Percentiles rank a stretch among this genome's conserved stretches.
Conservation (phyloP, 2,888 invertebrate species). For the Cephonodes hylas region DNA sequence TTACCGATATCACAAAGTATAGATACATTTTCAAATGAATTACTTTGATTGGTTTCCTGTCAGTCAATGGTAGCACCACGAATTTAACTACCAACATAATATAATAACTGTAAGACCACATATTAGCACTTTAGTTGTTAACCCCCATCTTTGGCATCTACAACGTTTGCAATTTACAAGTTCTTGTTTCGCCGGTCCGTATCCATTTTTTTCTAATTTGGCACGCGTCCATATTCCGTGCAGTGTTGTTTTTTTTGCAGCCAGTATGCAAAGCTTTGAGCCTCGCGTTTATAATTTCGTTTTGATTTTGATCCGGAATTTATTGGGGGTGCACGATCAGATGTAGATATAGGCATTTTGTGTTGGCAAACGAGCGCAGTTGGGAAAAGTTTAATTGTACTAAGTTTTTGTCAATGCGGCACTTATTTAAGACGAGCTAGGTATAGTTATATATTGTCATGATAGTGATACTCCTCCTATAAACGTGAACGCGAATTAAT, state of each 20-base stretch:
- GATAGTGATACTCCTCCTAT: too few species aligned
- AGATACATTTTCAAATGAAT: too few species aligned
- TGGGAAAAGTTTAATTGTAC: too few species aligned
- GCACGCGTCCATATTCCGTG: conserved; percentile 11
- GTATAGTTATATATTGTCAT: too few species aligned
- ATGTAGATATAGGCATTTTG: neutral
- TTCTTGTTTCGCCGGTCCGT: neutral
- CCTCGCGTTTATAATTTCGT: neutral
- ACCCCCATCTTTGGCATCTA: neutral
- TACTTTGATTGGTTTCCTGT: too few species aligned
- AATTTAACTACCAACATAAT: too few species aligned
- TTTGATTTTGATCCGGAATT: neutral
- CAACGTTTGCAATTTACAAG: neutral
- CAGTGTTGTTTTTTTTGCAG: neutral
- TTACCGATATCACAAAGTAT: too few species aligned
- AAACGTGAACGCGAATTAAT: too few species aligned
- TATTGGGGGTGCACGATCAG: neutral
- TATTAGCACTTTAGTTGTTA: too few species aligned
- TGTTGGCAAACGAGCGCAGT: neutral
- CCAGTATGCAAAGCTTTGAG: neutral
- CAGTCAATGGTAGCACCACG: too few species aligned
- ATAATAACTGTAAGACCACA: neutral
- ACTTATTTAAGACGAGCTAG: too few species aligned
- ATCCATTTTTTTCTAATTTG: conserved; percentile 19
- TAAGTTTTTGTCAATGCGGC: too few species aligned